Percentiles rank a stretch among this genome's conserved stretches.
Evolutionary conservation across 2,797 vertebrate genomes (phyloP).

Genomic region (Urocyon cinereoargenteus): DNA sequence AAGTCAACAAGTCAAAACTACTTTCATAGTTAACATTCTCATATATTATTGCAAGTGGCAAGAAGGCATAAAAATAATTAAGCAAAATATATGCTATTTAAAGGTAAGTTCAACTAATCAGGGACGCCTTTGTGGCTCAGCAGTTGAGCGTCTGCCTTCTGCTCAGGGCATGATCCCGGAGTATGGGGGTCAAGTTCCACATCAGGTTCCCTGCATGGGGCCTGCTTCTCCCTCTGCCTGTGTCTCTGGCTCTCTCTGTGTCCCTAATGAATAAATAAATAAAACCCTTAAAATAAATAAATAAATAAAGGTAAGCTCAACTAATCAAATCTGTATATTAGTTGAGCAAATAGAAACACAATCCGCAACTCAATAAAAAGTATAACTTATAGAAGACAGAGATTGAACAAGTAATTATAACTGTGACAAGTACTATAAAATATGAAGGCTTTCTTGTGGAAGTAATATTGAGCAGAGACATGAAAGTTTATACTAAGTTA

Average conservation of each 20-base stretch:
- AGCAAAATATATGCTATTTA: background rate
- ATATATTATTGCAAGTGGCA: background rate
- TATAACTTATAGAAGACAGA: background rate
- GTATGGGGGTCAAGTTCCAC: too few species aligned
- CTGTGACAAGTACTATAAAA: background rate
- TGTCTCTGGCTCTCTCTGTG: too few species aligned
- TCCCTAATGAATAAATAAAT: too few species aligned
- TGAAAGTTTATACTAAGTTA: background rate
- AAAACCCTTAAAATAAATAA: too few species aligned
- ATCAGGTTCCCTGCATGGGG: too few species aligned
- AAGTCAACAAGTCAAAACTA: background rate
- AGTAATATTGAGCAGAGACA: background rate
- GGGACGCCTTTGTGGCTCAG: too few species aligned
- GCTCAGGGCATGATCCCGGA: too few species aligned
- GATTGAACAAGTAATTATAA: background rate
- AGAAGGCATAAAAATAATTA: background rate
- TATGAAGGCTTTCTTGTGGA: background rate
- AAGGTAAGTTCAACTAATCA: background rate
- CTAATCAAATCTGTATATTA: background rate
- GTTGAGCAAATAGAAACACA: background rate
- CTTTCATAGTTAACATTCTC: background rate
- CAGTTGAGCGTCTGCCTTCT: too few species aligned
- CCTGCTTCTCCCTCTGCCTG: too few species aligned
- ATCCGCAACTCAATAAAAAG: background rate
- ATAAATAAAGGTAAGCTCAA: background rate